Base-by-base conservation (phyloP, 1,140 invertebrate genomes). In the Hestina assimilis region DNA sequence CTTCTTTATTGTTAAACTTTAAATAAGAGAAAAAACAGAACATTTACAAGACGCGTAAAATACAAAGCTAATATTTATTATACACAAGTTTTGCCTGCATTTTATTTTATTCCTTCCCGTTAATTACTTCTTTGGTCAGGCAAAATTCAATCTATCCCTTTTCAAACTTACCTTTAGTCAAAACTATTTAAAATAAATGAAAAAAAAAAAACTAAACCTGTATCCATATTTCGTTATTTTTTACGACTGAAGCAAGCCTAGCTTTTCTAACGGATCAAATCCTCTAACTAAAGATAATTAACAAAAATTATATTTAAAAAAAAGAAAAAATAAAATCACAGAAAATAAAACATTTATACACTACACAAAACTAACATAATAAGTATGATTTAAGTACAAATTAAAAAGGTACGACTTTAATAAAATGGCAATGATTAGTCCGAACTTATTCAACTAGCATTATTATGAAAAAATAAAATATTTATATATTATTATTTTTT, bases 241-340 rank as follows among this genome's bases (percentile, higher is more conserved):
- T 50, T 9, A 47, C 29, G 29, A 38, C 40, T 48, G 33, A 47
- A 59, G 51, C 35, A 64, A 70, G 43, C 45, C 75, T 82, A 80
- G 72, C 75, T 61, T 64, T 42, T 70, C 77, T 82, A 76, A 61
- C 56, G 79, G 79, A 82, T 82, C 72, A 64, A 42, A 83, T 85
- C 77, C 79, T 66, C 61, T 75, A 73, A 74, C 62, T 64, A 19
- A 63, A 56, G 58, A 66, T 47, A 73, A 58, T 23, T 79, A 75
- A 81, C 65, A 70, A 78, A 75, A 66, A 68, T 52, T 64, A n/a
- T 50, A 57, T 53, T 66, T 15, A 63, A 70, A 63, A 58, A 68
- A 66, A 71, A 66, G 48, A 69, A 71, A 69, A 61, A 78, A n/a
- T n/a, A n/a, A 69, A 83, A 83, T 85, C 82, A 83, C 82, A 83